Evolutionary conservation across 2,888 invertebrate genomes (phyloP).

Genomic region (Pristionchus japonicus): DNA sequence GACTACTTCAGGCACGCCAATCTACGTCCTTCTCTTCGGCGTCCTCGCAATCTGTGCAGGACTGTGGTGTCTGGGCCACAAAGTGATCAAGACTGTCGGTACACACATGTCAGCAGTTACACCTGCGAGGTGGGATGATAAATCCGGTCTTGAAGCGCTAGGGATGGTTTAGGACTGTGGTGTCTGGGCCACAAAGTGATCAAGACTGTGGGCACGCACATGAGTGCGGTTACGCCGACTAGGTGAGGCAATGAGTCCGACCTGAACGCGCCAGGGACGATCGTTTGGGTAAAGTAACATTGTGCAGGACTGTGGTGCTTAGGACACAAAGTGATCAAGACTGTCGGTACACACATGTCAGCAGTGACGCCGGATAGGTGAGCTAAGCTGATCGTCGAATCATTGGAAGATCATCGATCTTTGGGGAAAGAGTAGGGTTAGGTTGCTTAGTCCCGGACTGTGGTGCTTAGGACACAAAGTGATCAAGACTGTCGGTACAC

Average conservation of each 20-base stretch:
- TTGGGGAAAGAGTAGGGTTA: too few relatives aligned
- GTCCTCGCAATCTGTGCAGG: conserved; percentile 94
- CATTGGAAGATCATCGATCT: conserved; percentile 85
- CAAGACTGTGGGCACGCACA: conserved; percentile 94
- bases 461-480: too few relatives aligned
- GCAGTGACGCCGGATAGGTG: too few relatives aligned
- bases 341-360: conserved; percentile 95
- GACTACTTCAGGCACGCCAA: conserved; percentile 83
- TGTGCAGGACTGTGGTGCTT: conserved; percentile 94
- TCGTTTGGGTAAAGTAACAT: too few relatives aligned
- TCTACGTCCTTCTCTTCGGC: conserved; percentile 91
- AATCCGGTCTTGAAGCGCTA: too few relatives aligned
- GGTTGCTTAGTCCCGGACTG: too few relatives aligned
- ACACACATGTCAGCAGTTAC: conserved; percentile 95
- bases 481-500: conserved; percentile 95
- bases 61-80: conserved; percentile 86
- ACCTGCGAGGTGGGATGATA: too few relatives aligned
- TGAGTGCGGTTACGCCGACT: conserved; percentile 96
- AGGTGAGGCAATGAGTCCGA: too few relatives aligned
- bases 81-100: conserved; percentile 94
- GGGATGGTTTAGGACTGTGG: conserved; percentile 94
- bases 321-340: conserved; percentile 86
- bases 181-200: conserved; percentile 87
- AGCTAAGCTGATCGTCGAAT: too few relatives aligned
- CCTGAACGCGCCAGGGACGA: too few relatives aligned